phyloP scores from a whole-genome alignment of 2,797 vertebrate genomes.

The Dermochelys coriacea region DNA sequence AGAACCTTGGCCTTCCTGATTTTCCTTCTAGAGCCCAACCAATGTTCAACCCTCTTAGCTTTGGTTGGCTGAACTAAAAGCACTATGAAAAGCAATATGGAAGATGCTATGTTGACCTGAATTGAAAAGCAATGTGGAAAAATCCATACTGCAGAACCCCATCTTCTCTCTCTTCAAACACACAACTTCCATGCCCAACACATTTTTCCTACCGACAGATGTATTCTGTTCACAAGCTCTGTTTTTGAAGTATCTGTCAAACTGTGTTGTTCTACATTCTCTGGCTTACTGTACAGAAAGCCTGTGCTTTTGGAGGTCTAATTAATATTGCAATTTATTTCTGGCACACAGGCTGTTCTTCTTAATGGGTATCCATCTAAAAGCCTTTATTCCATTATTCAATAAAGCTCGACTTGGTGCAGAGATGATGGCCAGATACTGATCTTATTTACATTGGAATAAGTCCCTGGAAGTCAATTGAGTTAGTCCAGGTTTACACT shows the following conservation, averaged over 20 bases:
- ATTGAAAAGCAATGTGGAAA: background rate
- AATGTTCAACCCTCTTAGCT: background rate
- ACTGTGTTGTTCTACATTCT: background rate
- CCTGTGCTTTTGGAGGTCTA: background rate
- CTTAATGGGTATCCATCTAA: background rate
- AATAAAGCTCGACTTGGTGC: background rate
- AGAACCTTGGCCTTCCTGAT: background rate
- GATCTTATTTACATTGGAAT: background rate
- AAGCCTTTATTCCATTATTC: background rate
- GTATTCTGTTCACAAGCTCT: background rate
- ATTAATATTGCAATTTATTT: background rate
- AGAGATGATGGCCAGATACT: background rate
- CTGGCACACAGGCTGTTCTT: background rate
- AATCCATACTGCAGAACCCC: background rate
- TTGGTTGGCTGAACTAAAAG: constrained; percentile 1
- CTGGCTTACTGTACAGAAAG: background rate
- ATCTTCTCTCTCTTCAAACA: background rate
- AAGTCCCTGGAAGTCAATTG: background rate
- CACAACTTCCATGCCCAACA: rapidly evolving
- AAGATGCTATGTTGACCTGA: background rate
- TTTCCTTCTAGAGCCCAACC: background rate
- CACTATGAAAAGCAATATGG: background rate
- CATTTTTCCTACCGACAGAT: background rate
- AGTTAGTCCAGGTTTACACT: background rate
- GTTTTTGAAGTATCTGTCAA: background rate